A percentile compares a stretch with the other conserved stretches of the same genome.
phyloP scores from a whole-genome alignment of 2,113 vertebrate genomes.

The Apteryx owenii region DNA sequence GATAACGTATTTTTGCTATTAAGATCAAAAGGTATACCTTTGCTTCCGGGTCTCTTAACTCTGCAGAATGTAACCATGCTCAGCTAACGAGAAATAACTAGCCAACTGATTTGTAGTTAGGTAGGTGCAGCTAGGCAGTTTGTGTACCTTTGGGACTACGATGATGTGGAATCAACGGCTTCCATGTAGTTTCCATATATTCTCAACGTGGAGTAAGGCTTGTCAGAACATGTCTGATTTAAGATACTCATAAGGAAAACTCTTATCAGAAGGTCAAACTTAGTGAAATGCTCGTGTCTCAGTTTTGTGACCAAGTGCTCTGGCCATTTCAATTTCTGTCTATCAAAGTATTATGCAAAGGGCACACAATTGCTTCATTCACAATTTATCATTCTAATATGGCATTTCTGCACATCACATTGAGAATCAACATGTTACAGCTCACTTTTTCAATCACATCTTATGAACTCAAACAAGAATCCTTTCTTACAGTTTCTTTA shows the following conservation, averaged over 20 bases:
- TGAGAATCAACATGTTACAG: background rate
- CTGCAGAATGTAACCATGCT: background rate
- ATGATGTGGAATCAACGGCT: background rate
- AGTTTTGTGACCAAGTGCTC: background rate
- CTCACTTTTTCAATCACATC: background rate
- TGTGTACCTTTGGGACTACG: background rate
- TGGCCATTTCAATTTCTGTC: background rate
- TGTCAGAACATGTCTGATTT: background rate
- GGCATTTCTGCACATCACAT: background rate
- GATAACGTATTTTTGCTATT: background rate
- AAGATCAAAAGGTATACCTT: background rate
- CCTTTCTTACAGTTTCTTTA: background rate
- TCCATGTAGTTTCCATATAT: background rate
- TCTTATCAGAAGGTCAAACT: background rate
- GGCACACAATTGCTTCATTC: background rate
- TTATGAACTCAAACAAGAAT: background rate
- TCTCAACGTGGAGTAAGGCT: background rate
- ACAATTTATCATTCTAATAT: background rate
- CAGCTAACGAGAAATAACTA: background rate
- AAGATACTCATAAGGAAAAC: background rate
- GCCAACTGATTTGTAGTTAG: background rate
- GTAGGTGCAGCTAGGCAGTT: background rate
- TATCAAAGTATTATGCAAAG: background rate
- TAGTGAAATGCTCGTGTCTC: background rate
- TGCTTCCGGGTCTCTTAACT: background rate